Evolutionary conservation across 2,888 invertebrate species (phyloP), one percentile per base, ranked within the genome.

Genomic region (Epirrita christyi): DNA sequence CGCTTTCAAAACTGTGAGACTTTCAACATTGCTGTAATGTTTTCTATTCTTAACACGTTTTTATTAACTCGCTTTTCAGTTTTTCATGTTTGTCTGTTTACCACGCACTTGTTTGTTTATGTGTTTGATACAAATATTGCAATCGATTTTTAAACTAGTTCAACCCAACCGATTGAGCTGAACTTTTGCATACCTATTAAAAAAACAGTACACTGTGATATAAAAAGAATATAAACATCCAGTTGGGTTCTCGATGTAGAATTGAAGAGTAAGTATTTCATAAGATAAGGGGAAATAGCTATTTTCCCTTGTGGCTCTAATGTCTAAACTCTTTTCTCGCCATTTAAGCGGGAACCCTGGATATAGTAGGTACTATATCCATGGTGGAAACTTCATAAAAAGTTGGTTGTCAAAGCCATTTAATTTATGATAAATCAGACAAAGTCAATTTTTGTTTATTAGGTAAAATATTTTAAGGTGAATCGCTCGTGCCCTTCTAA

Each of bases 381-480:
- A n/a, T n/a, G n/a, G n/a, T 59, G 70, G 56, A 54, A 74, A 68
- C 46, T 69, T 69, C 68, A 67, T 65, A 63, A 64, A 21, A 67
- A 63, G 59, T 63, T 63, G 49, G 60, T 59, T 67, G 64, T 70
- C 66, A 70, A 72, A 72, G 67, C 64, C 63, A 70, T 74, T 72
- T 78, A 70, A 76, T 78, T 73, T 69, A 66, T 67, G 63, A 68
- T 66, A 72, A 72, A 75, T 76, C 70, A 73, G 67, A 68, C 66
- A 68, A 51, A 64, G 43, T n/a, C 52, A 61, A 61, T 73, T 72
- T 65, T 71, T 70, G 66, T 75, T 69, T 71, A 63, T 71, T n/a
- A n/a, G n/a, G 69, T 64, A 61, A 68, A 68, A 64, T 70, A 70
- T 68, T 59, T 74, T 65, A 67, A 71, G 67, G 64, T 59, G 70